Evolutionary conservation across 2,797 vertebrate genomes (phyloP), one percentile per base, ranked within the genome.

Genomic region (Leptoclinus maculatus): DNA sequence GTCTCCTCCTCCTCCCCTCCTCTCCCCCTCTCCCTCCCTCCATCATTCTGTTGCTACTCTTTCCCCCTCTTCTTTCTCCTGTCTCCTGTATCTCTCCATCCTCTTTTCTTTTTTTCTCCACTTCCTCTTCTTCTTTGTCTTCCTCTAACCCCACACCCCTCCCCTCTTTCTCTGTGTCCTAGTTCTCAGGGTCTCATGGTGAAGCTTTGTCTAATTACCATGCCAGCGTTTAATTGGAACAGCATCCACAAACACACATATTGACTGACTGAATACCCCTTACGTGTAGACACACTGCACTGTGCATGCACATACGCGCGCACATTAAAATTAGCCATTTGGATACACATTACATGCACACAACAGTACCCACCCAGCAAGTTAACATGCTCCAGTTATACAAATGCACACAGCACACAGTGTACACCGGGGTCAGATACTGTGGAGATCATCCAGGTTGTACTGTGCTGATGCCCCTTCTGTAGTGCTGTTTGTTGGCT

Each of bases 201-300:
- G 88, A 90, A 90, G 90, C 92, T 90, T 93, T 93, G 89, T 94
- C 88, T 93, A 93, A 94, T 93, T 92, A 91, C 88, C 88, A 91
- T 90, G 84, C 91, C 85, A 78, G 83, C 64, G 25, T 93, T 93
- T 92, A 93, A 94, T 92, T 93, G 90, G 92, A 94, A 89, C 88
- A 87, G 87, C 75, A 43, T 83, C 86, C 84, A 87, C 88, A 92
- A 92, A 92, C 91, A 91, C 80, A 79, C 66, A 36, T 71, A 88
- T 65, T 88, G 83, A 90, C 88, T 89, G 81, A 80, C 85, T 87
- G 88, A 89, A 87, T 62, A 75, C 68, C 78, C 74, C 63, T 76
- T 69, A 83, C 66, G 71, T 79, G 71, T 74, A 79, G 79, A 80
- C 87, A 83, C 76, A 64, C 80, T 85, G 57, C 69, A 19, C 60